Conservation (phyloP, 2,113 vertebrate species). For the Xyliphius kryptos region DNA sequence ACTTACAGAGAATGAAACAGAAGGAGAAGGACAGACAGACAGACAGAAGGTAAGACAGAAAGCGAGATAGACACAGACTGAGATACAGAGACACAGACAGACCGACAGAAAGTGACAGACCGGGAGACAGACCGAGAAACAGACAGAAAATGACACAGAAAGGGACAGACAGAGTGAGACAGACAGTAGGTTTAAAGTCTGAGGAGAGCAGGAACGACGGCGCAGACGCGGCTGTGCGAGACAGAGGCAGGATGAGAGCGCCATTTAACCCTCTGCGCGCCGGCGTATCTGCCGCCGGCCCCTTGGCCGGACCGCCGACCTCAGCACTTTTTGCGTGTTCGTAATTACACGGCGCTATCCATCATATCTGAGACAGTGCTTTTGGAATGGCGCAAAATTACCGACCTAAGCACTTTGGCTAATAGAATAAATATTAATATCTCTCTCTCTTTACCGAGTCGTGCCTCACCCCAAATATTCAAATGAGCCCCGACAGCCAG, state of each 20-base stretch:
- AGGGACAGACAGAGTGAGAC: too few species aligned
- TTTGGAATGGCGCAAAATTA: constrained; percentile 69
- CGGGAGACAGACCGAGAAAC: too few species aligned
- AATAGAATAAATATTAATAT: constrained; percentile 92
- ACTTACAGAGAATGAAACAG: too few species aligned
- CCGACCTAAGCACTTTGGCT: constrained; percentile 85
- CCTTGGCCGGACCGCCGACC: constrained; percentile 67
- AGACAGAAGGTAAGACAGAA: neutral
- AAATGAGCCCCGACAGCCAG: constrained; percentile 69
- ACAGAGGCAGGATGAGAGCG: constrained; percentile 56
- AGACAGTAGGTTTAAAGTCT: too few species aligned
- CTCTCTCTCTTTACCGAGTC: constrained; percentile 79
- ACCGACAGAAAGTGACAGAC: too few species aligned
- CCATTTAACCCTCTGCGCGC: constrained; percentile 68
- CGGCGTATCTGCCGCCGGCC: constrained; percentile 57
- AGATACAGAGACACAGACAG: neutral
- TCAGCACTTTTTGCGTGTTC: constrained; percentile 86
- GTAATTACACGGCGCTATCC: constrained; percentile 91
- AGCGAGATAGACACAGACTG: neutral
- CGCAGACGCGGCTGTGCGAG: too few species aligned
- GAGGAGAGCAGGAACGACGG: too few species aligned
- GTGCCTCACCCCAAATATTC: constrained; percentile 69
- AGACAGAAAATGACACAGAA: too few species aligned
- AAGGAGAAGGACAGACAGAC: too few species aligned
- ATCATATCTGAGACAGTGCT: constrained; percentile 70